phyloP scores from a whole-genome alignment of 35 echinoderm and acorn worm genomes.

The Strongylocentrotus purpuratus region DNA sequence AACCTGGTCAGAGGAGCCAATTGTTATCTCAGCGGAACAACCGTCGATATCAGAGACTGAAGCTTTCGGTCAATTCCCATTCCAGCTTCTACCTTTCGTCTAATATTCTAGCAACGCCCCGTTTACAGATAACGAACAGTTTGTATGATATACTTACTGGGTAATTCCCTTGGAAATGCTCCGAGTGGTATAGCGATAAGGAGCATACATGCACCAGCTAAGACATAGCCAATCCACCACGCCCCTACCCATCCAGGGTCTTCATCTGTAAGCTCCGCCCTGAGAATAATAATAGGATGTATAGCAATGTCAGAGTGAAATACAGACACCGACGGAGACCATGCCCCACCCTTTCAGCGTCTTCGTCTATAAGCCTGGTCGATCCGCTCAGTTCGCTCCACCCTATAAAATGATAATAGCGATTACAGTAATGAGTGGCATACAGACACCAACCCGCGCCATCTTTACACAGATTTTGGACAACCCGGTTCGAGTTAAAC shows the following conservation, averaged over 20 bases:
- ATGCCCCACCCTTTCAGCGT: neutral
- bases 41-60: neutral
- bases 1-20: too few relatives aligned
- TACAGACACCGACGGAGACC: neutral
- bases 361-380: neutral
- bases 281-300: neutral
- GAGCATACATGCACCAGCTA: conserved; percentile 41
- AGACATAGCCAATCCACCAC: conserved; percentile 58
- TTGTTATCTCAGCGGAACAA: too few relatives aligned
- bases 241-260: conserved; percentile 59
- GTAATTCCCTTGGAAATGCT: conserved; percentile 49
- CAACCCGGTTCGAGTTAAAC: too few relatives aligned
- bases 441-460: too few relatives aligned
- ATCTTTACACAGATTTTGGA: too few relatives aligned
- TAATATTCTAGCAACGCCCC: too few relatives aligned
- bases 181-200: conserved; percentile 37
- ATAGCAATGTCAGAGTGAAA: neutral
- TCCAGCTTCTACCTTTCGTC: too few relatives aligned
- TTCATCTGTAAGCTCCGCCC: neutral
- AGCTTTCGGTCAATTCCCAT: neutral
- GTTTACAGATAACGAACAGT: neutral
- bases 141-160: neutral
- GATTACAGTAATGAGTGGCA: too few relatives aligned
- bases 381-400: neutral
- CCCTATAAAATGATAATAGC: too few relatives aligned